Base-by-base conservation (phyloP, 2,888 invertebrate genomes). In the Caenorhabditis uteleia region DNA sequence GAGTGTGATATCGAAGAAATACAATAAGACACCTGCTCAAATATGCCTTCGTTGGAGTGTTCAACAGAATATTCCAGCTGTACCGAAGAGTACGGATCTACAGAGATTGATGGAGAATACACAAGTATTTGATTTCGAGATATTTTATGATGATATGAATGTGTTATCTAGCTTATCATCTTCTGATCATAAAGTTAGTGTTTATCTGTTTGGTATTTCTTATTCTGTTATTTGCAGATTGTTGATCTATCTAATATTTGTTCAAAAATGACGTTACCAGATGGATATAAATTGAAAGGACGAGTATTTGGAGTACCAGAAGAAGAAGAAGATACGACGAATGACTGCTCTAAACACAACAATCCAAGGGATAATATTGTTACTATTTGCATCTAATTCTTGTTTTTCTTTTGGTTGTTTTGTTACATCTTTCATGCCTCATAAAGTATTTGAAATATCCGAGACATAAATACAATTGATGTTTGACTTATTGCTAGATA, bases 1-100 rank as follows among this genome's bases (percentile, higher is more conserved):
- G n/a, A 61, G 77, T 23, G 49, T 64, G 27, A 77, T 84, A n/a
- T 84, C 84, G 2, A 40, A 66, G 26, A 70, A 73, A 21, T 64
- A 77, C 60, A 61, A 60, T 5, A 78, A 75, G 65, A 81, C 83
- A 6, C 77, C 84, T 2, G 84, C 84, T 5, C 85, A 85, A 44
- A 55, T 73, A 14, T 78, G 84, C 38, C 79, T 85, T n/a, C 78
- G 84, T 20, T 85, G 84, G 84, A 83, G 83, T 23, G 68, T 85
- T 51, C 76, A 84, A 67, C 79, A 83, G 55, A 75, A 77, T 16
- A 82, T 84, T 20, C 77, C 84, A 1, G 82, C 83, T n/a, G 85
- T 85, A 57, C 85, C 85, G 5, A 85, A 84, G 61, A 83, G 84
- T 20, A 82, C 82, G 14, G 79, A 81, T 56, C 60, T 68, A 6